These are phyloP conservation scores for Upupa epops DNA, from an alignment of 2,113 vertebrate genomes.

Conservation along the genomic window DNA sequence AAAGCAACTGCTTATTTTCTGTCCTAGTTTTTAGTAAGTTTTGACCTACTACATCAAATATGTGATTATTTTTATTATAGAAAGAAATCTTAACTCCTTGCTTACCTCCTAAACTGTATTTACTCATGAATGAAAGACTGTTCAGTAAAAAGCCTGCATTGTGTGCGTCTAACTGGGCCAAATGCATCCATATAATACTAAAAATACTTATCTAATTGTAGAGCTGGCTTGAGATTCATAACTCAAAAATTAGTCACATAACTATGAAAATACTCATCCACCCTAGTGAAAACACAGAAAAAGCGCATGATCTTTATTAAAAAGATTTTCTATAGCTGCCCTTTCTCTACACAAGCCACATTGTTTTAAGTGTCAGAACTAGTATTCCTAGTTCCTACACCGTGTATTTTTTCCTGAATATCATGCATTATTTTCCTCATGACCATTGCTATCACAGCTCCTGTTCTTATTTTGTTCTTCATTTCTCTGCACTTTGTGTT, in stretches of 20 bases:
- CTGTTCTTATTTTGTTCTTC: neutral
- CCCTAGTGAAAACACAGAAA: slow-evolving; percentile 11
- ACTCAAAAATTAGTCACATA: slow-evolving; percentile 22
- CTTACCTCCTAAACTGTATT: neutral
- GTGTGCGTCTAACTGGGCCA: neutral
- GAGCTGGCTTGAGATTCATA: neutral
- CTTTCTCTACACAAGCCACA: neutral
- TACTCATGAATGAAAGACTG: neutral
- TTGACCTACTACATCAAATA: neutral
- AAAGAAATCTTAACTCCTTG: neutral
- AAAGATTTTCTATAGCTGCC: neutral
- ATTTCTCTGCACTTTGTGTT: neutral
- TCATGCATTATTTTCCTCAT: neutral
- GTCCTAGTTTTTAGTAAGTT: neutral
- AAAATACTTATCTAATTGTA: slow-evolving; percentile 35
- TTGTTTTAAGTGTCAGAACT: neutral
- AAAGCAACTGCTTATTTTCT: neutral
- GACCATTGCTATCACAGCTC: neutral
- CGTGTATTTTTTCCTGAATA: neutral
- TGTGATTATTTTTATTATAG: neutral
- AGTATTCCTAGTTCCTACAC: neutral
- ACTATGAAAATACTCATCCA: neutral
- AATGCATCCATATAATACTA: neutral
- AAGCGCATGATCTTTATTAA: neutral
- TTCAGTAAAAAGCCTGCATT: neutral